Evolutionary conservation across 2,797 vertebrate genomes (phyloP).

Genomic region (Galagoides demidoff): DNA sequence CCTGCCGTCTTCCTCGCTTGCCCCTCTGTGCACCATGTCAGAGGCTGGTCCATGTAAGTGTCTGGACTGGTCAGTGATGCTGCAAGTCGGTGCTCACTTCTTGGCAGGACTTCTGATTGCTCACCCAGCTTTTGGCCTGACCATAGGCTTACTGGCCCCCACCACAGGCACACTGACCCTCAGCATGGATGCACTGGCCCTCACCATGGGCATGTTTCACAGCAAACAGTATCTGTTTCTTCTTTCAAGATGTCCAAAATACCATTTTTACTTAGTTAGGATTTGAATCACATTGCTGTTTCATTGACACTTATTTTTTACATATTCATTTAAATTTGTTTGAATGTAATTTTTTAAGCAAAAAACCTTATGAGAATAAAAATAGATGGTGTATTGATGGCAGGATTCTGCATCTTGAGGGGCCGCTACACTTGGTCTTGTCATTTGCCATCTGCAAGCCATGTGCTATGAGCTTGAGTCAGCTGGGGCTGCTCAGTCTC

Average conservation of each 20-base stretch:
- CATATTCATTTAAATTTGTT: not conserved
- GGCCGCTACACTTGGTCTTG: not conserved
- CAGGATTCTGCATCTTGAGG: too few species aligned
- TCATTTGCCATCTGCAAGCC: not conserved
- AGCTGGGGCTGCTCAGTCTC: not conserved
- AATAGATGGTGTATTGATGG: too few species aligned
- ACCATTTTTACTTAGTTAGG: not conserved
- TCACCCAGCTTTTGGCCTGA: not conserved
- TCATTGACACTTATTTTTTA: not conserved
- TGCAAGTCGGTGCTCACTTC: accelerated
- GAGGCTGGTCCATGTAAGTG: too few species aligned
- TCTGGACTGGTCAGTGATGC: not conserved
- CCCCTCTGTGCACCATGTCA: accelerated
- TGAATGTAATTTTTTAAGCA: too few species aligned
- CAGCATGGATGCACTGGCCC: not conserved
- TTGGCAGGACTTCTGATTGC: not conserved
- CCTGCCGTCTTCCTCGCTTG: not conserved
- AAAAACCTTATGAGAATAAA: too few species aligned
- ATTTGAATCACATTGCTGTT: too few species aligned
- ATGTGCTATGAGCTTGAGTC: not conserved
- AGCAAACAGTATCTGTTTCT: accelerated
- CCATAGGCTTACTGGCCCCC: not conserved
- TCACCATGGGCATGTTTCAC: accelerated
- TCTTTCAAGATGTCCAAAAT: not conserved
- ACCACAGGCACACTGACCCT: not conserved